Conservation (phyloP, 2,888 invertebrate genomes). For the Calameuta pallipes region DNA sequence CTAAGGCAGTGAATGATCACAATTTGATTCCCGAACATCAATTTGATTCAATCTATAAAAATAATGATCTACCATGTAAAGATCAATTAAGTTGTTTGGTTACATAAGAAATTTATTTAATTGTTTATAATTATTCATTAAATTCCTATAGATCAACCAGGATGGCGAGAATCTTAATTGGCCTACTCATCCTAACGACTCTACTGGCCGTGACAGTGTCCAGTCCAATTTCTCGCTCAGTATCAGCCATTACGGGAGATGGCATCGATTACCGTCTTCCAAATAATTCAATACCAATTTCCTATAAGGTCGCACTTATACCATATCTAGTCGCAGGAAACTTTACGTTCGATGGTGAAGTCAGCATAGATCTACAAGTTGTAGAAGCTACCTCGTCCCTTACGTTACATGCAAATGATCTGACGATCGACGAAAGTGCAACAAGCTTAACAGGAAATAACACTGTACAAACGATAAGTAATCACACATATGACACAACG, state of each 20-base stretch:
- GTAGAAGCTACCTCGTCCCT: neutral
- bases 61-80: too few species aligned
- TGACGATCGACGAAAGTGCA: neutral
- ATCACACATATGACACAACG: conserved; percentile 28
- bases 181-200: too few species aligned
- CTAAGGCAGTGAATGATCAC: too few species aligned
- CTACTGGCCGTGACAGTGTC: too few species aligned
- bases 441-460: conserved; percentile 44
- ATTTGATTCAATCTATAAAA: too few species aligned
- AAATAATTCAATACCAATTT: conserved; percentile 8
- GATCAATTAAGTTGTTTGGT: too few species aligned
- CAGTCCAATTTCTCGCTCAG: too few species aligned
- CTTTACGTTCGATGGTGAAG: conserved; percentile 7
- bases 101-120: too few species aligned
- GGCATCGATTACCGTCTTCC: conserved; percentile 5
- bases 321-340: neutral
- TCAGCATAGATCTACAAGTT: conserved; percentile 9
- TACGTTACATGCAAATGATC: neutral
- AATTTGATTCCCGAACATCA: too few species aligned
- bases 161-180: too few species aligned
- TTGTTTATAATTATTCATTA: too few species aligned
- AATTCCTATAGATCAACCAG: too few species aligned
- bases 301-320: conserved; percentile 1
- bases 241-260: neutral
- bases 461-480: neutral